Base-by-base conservation (phyloP, 2,113 vertebrate species). In the Daboia siamensis region DNA sequence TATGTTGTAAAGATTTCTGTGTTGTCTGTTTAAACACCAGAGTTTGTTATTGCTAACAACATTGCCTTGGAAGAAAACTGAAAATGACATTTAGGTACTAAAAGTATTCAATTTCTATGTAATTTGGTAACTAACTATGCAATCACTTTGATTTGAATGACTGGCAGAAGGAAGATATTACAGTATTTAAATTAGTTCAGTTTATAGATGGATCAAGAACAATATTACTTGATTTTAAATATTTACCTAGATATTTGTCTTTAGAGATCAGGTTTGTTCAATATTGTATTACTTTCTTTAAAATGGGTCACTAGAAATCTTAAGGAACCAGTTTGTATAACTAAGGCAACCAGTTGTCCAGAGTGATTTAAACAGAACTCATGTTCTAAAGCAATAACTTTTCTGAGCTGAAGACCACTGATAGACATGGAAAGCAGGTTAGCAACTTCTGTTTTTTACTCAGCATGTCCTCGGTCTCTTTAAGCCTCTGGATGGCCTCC, bases 21-120 rank as follows among this genome's bases (percentile, higher is more conserved):
- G 1, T n/a, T 0, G 17, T 80, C 1, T 93, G 13, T 89, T 88
- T 44, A 29, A 5, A 26, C 12, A 46, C 21, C n/a, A 46, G 7
- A 11, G 5, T 24, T 80, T 90, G 61, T 84, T 90, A 57, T 88
- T 13, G 61, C 44, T 24, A 29, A 44, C 84, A 80, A 74, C 46
- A 46, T 39, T 92, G 0, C 21, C 29, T 89, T 44, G 39, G n/a
- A 39, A 20, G 26, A 5, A n/a, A 21, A 23, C 23, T 26, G 33
- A 93, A 86, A 93, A 89, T 80, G 33, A 85, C 44, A 87, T 44
- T 93, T 44, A 90, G 55, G n/a, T 59, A 90, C 57, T 52, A 17
- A 88, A 89, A 33, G 46, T 92, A 55, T 5, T 90, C 64, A n/a
- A 91, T 93, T 94, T 92, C 87, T 90, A 90, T 90, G 88, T 88